Evolutionary conservation across 2,797 vertebrate species (phyloP), one percentile per base, ranked within the genome.

Genomic region (Rhynchotus rufescens): DNA sequence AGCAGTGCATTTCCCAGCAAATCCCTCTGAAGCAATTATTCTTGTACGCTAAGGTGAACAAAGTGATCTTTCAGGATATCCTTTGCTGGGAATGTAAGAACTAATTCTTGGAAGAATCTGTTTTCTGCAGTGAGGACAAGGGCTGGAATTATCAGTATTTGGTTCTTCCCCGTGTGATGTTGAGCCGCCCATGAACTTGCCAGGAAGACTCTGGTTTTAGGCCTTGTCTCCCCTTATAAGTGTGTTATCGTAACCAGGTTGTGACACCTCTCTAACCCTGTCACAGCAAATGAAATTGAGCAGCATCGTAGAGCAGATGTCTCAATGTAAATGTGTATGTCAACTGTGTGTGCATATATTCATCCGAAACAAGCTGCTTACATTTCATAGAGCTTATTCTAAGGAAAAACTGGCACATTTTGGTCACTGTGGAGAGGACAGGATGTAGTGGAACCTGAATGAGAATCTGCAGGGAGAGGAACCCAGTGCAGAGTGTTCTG

Each of bases 1-100:
- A 81, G 59, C 76, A 71, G 73, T 84, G 62, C 84, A 91, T 94
- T 97, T 97, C 94, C 97, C 92, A 89, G 72, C 81, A 97, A 60
- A 87, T 95, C 94, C 93, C 79, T 5, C 80, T 85, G 86, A 87
- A 93, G 66, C 71, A 74, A 84, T 95, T 91, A 86, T 57, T 94
- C 76, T 65, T 36, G 6, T 80, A 85, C 65, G 73, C 57, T 22
- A 40, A 88, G 66, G 67, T 64, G 64, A 87, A 76, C 76, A 89
- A 86, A 86, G 38, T 57, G 36, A 87, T 9, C 54, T 60, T 74
- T 87, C 88, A 94, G 96, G 94, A 95, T 94, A 89, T 96, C 95
- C 92, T 96, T 83, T 94, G 81, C 91, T 90, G 88, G 93, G 60
- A 93, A 92, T 74, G 11, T 15, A 34, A 60, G 44, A 44, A 32